phyloP scores from a whole-genome alignment of 2,113 vertebrate genomes.

The Ariopsis seemanni region DNA sequence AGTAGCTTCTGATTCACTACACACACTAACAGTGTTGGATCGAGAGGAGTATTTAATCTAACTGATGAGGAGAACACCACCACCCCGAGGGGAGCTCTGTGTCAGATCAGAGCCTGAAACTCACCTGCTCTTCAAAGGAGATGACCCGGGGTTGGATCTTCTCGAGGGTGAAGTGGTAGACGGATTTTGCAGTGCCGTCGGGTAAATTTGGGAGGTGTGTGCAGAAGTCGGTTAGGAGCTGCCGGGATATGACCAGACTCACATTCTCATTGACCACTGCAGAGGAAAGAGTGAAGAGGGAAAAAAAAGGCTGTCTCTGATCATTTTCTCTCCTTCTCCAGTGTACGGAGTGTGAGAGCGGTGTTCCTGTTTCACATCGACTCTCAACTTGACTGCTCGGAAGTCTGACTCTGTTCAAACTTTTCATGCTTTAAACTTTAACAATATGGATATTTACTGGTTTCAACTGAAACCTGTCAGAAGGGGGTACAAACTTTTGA shows the following conservation, averaged over 20 bases:
- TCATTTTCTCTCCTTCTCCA: not conserved
- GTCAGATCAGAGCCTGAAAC: not conserved
- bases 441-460: not conserved
- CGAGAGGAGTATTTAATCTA: not conserved
- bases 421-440: not conserved
- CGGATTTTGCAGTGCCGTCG: constrained; percentile 91
- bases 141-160: constrained; percentile 98
- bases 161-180: constrained; percentile 96
- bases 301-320: too few relatives aligned
- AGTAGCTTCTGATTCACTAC: not conserved
- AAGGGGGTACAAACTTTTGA: not conserved
- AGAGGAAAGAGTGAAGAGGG: not conserved
- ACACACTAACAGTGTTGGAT: not conserved
- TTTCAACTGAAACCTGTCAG: not conserved
- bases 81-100: not conserved
- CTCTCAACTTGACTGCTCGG: not conserved
- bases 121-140: constrained; percentile 97
- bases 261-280: constrained; percentile 98
- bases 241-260: constrained; percentile 95
- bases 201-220: constrained; percentile 91
- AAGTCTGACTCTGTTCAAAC: too few relatives aligned
- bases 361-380: not conserved
- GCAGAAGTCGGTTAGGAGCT: constrained; percentile 96
- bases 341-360: too few relatives aligned
- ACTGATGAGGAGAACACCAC: not conserved